A percentile compares a stretch with the other conserved stretches of the same genome.
These are phyloP conservation scores for Cherax destructor DNA, from an alignment of 1,140 invertebrate species.

Conservation along the genomic window DNA sequence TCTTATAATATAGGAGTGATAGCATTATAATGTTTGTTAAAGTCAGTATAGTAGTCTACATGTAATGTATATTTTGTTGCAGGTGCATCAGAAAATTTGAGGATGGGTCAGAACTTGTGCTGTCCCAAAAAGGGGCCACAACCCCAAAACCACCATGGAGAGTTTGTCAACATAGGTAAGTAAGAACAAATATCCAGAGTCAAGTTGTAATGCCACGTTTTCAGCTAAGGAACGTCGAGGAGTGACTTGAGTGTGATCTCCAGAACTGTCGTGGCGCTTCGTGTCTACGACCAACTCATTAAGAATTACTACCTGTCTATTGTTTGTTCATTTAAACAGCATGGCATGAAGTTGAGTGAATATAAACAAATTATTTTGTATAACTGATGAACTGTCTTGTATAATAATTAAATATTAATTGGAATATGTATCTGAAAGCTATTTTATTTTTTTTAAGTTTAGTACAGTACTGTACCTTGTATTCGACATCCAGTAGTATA, in stretches of 20 bases:
- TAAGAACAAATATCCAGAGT: background rate
- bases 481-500: too few relatives aligned
- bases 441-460: too few relatives aligned
- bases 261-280: background rate
- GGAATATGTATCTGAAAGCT: too few relatives aligned
- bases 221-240: background rate
- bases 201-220: background rate
- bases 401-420: too few relatives aligned
- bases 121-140: conserved; percentile 51
- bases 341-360: too few relatives aligned
- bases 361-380: too few relatives aligned
- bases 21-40: background rate
- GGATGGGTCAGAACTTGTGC: conserved; percentile 54
- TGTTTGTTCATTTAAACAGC: too few relatives aligned
- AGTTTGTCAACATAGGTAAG: conserved; percentile 38
- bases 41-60: background rate
- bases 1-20: background rate
- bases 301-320: too few relatives aligned
- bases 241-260: background rate
- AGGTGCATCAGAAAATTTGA: conserved; percentile 33
- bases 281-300: too few relatives aligned
- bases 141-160: conserved; percentile 40
- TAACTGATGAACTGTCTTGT: too few relatives aligned
- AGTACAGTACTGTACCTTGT: too few relatives aligned
- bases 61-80: background rate